Base-by-base conservation (phyloP, 2,888 invertebrate genomes). In the Aspidapion aeneum region DNA sequence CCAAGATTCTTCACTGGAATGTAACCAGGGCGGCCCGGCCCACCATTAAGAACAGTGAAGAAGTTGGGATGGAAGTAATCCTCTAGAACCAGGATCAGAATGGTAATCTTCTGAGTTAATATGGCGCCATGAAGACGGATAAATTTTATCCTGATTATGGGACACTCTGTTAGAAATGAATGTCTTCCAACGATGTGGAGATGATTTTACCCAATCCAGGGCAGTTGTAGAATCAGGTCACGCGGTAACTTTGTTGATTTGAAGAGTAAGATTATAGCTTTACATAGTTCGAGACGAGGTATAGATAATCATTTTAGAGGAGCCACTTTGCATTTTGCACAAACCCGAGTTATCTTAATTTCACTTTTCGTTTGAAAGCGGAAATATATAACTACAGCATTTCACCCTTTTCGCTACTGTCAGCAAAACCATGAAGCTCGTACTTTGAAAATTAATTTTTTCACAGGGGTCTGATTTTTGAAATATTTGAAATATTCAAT, bases 201-300 rank as follows among this genome's bases (percentile, higher is more conserved):
- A 57, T n/a, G 48, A 57, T 18, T 57, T 21, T 21, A 57, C 21
- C 57, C 57, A 57, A 20, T 18, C 12, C 17, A 57, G 35, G 18
- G 35, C 22, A 35, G 50, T 12, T 21, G 9, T 18, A 60, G 58
- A 63, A 61, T 61, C 65, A 17, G 60, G 52, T 58, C 61, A 65
- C 21, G 56, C 60, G 9, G 48, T 48, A 9, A 59, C 18, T 1
- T 22, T 48, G 5, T 54, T 21, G 58, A 70, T 66, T 17, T 70
- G 66, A 51, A 62, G 61, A 48, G 61, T 55, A 52, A 68, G 68
- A 62, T 16, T 16, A 59, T 58, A 16, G 57, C 63, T 1, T 51
- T 19, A n/a, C 51, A 60, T 35, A 61, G 55, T 17, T 61, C 61
- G 1, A 57, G 61, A 9, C 57, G 20, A 1, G 61, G 57, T 1